Evolutionary conservation across 2,888 invertebrate species (phyloP), one percentile per base, ranked within the genome.

Genomic region (Abscondita cerata): DNA sequence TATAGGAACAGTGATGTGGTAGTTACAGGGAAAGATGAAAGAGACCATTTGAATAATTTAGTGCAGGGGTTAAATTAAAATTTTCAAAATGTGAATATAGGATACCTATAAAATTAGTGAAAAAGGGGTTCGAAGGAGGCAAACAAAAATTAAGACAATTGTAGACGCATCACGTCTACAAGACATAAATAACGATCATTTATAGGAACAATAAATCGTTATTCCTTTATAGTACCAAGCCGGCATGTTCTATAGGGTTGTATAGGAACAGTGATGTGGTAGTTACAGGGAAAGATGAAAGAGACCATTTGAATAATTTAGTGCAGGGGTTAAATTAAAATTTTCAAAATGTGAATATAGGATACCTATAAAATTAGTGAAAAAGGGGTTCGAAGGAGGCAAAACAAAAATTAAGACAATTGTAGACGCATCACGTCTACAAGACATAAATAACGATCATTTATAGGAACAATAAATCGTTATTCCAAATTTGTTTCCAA

Each of bases 181-280:
- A 16, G 67, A 57, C 60, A 19, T 66, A 72, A 61, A 53, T 75
- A n/a, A 0, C 66, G 66, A 36, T 68, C 75, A 0, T 77, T 76
- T 63, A 38, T 73, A 1, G 78, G 78, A 0, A 68, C 76, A 58
- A 62, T 77, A 0, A 77, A 78, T 68, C 80, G 76, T 67, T 80
- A 79, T 63, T 68, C 73, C 4, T 76, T 9, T 77, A 72, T 66
- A 78, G 78, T 1, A 73, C 74, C 46, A 75, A 76, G 25, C 74
- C 76, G n/a, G 76, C 76, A 1, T 73, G 75, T n/a, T 72, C 68
- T 6, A 67, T 76, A 59, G 25, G 73, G 71, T 1, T 59, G 72
- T 8, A 34, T 56, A 1, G 63, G 66, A 1, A 59, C 64, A 76
- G 76, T 56, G 76, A 78, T 51, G 70, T 73, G 18, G 57, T 75